Percentiles rank a stretch among this genome's conserved stretches.
Evolutionary conservation across 2,888 invertebrate genomes (phyloP).

Genomic region (Aromia moschata): DNA sequence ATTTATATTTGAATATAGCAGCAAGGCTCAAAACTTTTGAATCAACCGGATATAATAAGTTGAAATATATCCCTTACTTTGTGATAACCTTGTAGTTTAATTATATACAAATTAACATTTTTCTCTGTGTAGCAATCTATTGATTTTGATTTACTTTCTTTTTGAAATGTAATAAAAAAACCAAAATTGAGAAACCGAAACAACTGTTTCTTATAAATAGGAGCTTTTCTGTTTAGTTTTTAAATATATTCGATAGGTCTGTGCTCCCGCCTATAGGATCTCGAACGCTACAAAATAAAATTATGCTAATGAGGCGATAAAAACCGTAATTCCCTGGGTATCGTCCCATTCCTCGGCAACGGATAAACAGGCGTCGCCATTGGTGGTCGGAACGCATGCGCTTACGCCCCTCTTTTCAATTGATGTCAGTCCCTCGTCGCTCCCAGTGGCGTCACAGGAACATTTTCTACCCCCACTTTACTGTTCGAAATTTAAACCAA

Average conservation of each 20-base stretch:
- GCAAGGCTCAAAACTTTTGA: too few relatives aligned
- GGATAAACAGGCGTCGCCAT: slow-evolving; percentile 1
- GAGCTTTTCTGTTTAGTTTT: neutral
- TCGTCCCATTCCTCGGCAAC: slow-evolving; percentile 6
- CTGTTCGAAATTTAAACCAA: too few relatives aligned
- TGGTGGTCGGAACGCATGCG: neutral
- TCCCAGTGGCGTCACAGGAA: neutral
- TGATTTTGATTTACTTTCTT: too few relatives aligned
- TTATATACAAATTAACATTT: too few relatives aligned
- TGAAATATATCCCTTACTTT: too few relatives aligned
- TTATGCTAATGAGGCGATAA: slow-evolving; percentile 8
- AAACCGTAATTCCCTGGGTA: slow-evolving; percentile 3
- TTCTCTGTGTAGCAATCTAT: too few relatives aligned
- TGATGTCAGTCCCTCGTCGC: neutral
- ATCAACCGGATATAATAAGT: too few relatives aligned
- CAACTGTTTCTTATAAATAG: too few relatives aligned
- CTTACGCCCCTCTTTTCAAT: neutral
- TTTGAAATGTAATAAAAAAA: too few relatives aligned
- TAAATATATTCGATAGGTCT: neutral
- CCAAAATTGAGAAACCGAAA: too few relatives aligned
- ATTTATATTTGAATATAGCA: too few relatives aligned
- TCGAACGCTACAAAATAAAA: neutral
- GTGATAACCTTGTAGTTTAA: too few relatives aligned
- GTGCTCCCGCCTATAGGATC: neutral
- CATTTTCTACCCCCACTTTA: neutral